Conservation (phyloP, 1,140 invertebrate genomes). For the Thrips palmi region DNA sequence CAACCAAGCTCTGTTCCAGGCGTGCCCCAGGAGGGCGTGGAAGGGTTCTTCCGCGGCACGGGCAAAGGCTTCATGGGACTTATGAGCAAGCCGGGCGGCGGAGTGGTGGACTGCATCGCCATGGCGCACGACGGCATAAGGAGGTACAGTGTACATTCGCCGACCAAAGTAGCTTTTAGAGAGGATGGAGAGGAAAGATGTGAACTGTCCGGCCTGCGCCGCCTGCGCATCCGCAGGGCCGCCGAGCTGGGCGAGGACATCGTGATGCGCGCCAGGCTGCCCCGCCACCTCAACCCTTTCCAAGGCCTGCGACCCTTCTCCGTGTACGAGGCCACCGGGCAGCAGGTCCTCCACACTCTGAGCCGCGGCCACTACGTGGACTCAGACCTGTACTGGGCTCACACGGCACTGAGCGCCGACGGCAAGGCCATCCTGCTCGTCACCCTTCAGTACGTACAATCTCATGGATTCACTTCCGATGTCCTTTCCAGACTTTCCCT, state of each 20-base stretch:
- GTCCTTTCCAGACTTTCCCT: too few relatives aligned
- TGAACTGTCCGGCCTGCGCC: neutral
- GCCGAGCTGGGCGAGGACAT: conserved; percentile 49
- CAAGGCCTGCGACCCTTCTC: conserved; percentile 48
- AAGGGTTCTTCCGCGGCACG: conserved; percentile 45
- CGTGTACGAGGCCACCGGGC: conserved; percentile 38
- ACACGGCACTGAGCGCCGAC: conserved; percentile 37
- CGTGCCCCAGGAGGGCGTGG: conserved; percentile 43
- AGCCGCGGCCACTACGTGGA: conserved; percentile 43
- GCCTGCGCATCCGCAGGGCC: conserved; percentile 28
- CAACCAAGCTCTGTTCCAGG: conserved; percentile 22
- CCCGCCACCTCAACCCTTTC: conserved; percentile 42
- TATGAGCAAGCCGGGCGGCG: conserved; percentile 37
- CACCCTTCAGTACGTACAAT: conserved; percentile 37
- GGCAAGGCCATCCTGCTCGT: conserved; percentile 34
- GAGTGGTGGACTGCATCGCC: conserved; percentile 37
- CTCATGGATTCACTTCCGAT: conserved; percentile 7
- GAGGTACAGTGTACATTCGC: conserved; percentile 24
- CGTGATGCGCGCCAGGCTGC: conserved; percentile 41
- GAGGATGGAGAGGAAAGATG: conserved; percentile 2
- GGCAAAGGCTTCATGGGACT: conserved; percentile 38
- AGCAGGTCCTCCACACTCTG: conserved; percentile 33
- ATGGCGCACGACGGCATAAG: conserved; percentile 46
- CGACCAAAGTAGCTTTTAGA: neutral
- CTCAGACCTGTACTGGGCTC: conserved; percentile 50